Evolutionary conservation across 1,140 invertebrate species (phyloP), one percentile per base, ranked within the genome.

Genomic region (Halyomorpha halys): DNA sequence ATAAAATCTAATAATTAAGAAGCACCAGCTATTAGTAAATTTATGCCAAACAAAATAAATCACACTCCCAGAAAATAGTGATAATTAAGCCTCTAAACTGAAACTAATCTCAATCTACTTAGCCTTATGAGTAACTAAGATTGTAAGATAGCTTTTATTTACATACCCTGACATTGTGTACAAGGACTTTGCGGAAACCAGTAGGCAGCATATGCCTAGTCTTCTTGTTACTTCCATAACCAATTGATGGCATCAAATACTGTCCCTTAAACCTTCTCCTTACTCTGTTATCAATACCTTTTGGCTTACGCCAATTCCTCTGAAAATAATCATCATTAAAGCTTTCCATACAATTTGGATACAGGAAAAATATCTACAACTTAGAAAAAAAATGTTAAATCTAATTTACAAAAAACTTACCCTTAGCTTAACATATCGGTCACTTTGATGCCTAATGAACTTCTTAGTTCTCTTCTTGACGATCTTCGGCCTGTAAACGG

Each of bases 281-380:
- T 13, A 99, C 96, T 80, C 96, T 86, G 85, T 99, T 99, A 79
- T 99, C 97, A 81, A 99, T 99, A 96, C 97, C 93, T 75, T 92
- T 92, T 0, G 92, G 92, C 78, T 92, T 94, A 70, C 92, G 81
- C 92, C 91, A 95, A 79, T 86, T 70, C 65, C 65, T 69, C 70
- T 72, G 62, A 44, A 66, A 67, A 59, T 23, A 61, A 13, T 13
- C 18, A 61, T 25, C 4, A 23, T 34, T 13, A 34, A 16, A 1
- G 11, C 59, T 30, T 15, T 23, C 14, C 16, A 18, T 15, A 3
- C 16, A 25, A 61, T 3, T 27, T 49, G 5, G 19, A 16, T 21
- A 3, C 14, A 25, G 54, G 21, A 27, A 30, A 39, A 5, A 30
- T 23, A 27, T 30, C 8, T 8, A 23, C 21, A 25, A 59, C 6